Percentiles rank a stretch among this genome's conserved stretches.
These are phyloP conservation scores for Poecile atricapillus DNA, from an alignment of 2,113 vertebrate genomes.

Conservation along the genomic window DNA sequence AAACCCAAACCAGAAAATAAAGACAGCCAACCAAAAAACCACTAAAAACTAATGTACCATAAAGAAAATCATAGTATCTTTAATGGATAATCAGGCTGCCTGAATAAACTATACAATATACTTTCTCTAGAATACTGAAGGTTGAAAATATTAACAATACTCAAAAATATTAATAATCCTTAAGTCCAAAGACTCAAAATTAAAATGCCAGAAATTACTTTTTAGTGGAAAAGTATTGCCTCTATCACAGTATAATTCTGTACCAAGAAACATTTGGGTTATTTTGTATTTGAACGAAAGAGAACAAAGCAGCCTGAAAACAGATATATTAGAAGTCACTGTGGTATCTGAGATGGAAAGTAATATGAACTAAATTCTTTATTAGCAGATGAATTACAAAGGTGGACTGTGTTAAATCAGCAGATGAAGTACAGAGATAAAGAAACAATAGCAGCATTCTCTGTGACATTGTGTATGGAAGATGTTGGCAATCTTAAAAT, in stretches of 20 bases:
- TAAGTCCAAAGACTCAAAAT: not conserved
- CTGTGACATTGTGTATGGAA: not conserved
- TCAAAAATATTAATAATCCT: not conserved
- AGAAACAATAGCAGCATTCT: conserved; percentile 46
- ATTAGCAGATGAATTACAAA: conserved; percentile 4
- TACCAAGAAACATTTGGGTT: not conserved
- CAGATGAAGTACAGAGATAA: conserved; percentile 1
- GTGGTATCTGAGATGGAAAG: not conserved
- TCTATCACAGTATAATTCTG: not conserved
- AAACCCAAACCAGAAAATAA: not conserved
- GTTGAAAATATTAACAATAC: not conserved
- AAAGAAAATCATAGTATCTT: not conserved
- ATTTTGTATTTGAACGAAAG: not conserved
- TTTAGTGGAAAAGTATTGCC: not conserved
- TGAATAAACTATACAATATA: not conserved
- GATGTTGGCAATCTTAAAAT: not conserved
- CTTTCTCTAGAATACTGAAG: not conserved
- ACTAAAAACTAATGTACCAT: not conserved
- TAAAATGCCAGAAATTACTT: not conserved
- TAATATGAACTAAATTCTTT: conserved; percentile 33
- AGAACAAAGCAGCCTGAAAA: not conserved
- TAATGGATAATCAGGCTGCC: not conserved
- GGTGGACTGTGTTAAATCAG: conserved; percentile 9
- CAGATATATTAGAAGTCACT: not conserved
- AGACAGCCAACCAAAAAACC: not conserved